Conservation (phyloP, 2,888 invertebrate genomes). For the Pachydiplax longipennis region DNA sequence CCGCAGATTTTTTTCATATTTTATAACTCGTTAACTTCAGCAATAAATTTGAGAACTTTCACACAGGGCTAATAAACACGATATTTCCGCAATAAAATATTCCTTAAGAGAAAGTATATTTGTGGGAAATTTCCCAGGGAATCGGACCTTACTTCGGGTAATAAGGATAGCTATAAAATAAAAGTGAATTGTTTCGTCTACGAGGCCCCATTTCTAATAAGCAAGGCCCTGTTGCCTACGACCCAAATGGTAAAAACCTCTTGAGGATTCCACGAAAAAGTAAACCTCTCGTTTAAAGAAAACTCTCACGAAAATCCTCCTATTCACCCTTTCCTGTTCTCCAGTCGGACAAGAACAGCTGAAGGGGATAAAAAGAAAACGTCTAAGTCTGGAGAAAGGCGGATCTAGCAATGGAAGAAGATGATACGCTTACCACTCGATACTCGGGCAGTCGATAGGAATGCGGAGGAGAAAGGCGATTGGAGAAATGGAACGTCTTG, state of each 20-base stretch:
- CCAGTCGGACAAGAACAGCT: not conserved
- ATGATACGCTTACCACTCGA: not conserved
- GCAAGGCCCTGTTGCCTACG: too few species aligned
- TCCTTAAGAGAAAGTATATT: too few species aligned
- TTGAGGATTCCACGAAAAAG: not conserved
- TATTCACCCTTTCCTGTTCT: not conserved
- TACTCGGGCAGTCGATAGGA: not conserved
- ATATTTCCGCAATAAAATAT: too few species aligned
- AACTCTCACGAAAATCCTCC: not conserved
- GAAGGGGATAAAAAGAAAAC: not conserved
- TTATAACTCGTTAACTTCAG: too few species aligned
- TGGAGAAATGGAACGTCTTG: not conserved
- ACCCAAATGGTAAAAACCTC: not conserved
- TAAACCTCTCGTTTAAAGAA: not conserved
- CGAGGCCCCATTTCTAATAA: too few species aligned
- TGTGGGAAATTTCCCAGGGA: too few species aligned
- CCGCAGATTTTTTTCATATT: too few species aligned
- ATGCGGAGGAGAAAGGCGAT: not conserved
- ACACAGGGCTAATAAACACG: too few species aligned
- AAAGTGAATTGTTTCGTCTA: too few species aligned
- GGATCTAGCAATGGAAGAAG: not conserved
- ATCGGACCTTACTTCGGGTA: too few species aligned
- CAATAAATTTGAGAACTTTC: too few species aligned
- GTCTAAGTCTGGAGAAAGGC: not conserved
- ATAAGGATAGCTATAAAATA: too few species aligned